These are phyloP conservation scores for Eubasilissa splendida DNA, from an alignment of 2,888 invertebrate genomes.

Conservation along the genomic window DNA sequence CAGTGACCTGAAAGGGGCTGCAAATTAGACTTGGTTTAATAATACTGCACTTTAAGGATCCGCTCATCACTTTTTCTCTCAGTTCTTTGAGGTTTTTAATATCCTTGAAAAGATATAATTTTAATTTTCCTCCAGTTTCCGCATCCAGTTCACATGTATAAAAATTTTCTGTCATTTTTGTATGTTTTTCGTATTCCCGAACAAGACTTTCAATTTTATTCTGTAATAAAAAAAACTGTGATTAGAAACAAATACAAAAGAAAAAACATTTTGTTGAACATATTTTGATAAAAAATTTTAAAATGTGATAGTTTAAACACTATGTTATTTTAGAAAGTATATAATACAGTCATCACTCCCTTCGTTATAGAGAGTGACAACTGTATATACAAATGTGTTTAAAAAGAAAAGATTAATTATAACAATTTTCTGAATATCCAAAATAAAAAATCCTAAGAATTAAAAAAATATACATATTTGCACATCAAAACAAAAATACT, in stretches of 20 bases:
- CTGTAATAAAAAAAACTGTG: constrained; percentile 6
- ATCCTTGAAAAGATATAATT: constrained; percentile 73
- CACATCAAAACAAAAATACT: too few species aligned
- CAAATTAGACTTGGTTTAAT: constrained; percentile 75
- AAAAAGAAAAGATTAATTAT: too few species aligned
- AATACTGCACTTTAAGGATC: constrained; percentile 74
- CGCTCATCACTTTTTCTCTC: constrained; percentile 71
- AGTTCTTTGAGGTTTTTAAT: constrained; percentile 74
- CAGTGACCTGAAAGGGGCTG: constrained; percentile 75
- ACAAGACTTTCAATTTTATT: background rate
- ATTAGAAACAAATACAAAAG: background rate
- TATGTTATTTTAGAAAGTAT: too few species aligned
- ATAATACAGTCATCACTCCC: too few species aligned
- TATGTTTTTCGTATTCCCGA: background rate
- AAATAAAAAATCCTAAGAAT: too few species aligned
- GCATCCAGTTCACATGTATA: constrained; percentile 67
- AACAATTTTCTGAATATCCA: too few species aligned
- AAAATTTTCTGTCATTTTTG: constrained; percentile 21
- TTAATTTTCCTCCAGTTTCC: constrained; percentile 66
- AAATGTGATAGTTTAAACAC: too few species aligned
- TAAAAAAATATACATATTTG: too few species aligned
- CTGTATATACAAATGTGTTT: too few species aligned
- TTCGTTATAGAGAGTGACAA: too few species aligned
- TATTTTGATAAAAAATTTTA: too few species aligned
- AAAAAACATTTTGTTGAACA: too few species aligned